A percentile compares a stretch with the other conserved stretches of the same genome.
Evolutionary conservation across 2,888 invertebrate genomes (phyloP).

Genomic region (Prionchulus punctatus): DNA sequence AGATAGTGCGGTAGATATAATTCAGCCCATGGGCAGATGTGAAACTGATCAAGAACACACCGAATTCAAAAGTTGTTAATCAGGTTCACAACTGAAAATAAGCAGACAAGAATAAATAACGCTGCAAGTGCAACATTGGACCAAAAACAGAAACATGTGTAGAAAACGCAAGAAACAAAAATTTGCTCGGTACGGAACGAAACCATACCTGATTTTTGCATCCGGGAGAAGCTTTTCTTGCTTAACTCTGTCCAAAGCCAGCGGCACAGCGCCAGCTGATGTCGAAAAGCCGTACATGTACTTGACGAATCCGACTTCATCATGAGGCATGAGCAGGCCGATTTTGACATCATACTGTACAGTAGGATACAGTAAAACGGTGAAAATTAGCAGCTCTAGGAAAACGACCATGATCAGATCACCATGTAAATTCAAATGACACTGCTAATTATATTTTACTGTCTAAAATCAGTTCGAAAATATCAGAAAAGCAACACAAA

Average conservation of each 20-base stretch:
- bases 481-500: too few species aligned
- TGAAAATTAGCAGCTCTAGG: too few species aligned
- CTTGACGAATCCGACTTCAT: not conserved
- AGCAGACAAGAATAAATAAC: not conserved
- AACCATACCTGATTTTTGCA: conserved; percentile 12
- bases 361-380: too few species aligned
- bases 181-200: too few species aligned
- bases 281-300: conserved; percentile 10
- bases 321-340: conserved; percentile 4
- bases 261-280: conserved; percentile 9
- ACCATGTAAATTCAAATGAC: too few species aligned
- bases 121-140: not conserved
- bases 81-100: not conserved
- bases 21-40: not conserved
- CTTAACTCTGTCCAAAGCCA: conserved; percentile 10
- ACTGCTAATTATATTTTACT: too few species aligned
- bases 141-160: not conserved
- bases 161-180: not conserved
- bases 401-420: too few species aligned
- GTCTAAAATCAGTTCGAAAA: too few species aligned
- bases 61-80: not conserved
- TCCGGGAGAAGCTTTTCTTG: conserved; percentile 10
- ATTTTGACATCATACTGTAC: not conserved
- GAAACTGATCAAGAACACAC: not conserved
- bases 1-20: too few species aligned